phyloP scores from a whole-genome alignment of 2,797 vertebrate genomes.

The Liasis olivaceus region DNA sequence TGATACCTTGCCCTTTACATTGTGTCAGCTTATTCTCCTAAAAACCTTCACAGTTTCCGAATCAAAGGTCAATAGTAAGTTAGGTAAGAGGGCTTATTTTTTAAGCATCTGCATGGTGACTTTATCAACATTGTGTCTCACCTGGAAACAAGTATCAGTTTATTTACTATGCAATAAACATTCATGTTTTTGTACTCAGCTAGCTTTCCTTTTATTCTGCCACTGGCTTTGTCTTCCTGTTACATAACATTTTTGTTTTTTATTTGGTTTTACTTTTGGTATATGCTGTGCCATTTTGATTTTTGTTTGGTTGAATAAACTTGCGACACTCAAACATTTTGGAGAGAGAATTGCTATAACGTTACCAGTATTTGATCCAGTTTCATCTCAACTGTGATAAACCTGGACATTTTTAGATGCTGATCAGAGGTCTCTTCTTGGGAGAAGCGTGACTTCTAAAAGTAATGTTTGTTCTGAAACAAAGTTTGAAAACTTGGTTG shows the following conservation, averaged over 20 bases:
- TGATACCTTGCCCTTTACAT: slow-evolving; percentile 60
- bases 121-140: slow-evolving; percentile 73
- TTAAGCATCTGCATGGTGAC: slow-evolving; percentile 74
- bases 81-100: slow-evolving; percentile 68
- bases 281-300: slow-evolving; percentile 80
- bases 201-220: slow-evolving; percentile 72
- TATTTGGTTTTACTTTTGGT: slow-evolving; percentile 69
- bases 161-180: slow-evolving; percentile 93
- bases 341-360: slow-evolving; percentile 75
- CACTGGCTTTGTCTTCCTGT: slow-evolving; percentile 84
- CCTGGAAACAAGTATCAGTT: slow-evolving; percentile 78
- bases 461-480: slow-evolving; percentile 76
- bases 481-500: slow-evolving; percentile 77
- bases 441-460: slow-evolving; percentile 71
- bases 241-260: slow-evolving; percentile 60
- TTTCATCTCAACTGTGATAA: slow-evolving; percentile 79
- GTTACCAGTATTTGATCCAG: slow-evolving; percentile 80
- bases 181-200: slow-evolving; percentile 74
- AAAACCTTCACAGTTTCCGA: slow-evolving; percentile 70
- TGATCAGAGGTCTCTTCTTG: slow-evolving; percentile 76
- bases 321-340: slow-evolving; percentile 81
- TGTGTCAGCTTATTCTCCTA: slow-evolving; percentile 70
- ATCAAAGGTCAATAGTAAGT: slow-evolving; percentile 75
- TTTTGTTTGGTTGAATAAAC: slow-evolving; percentile 81
- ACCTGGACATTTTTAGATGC: slow-evolving; percentile 78